Evolutionary conservation across 2,797 vertebrate genomes (phyloP), one percentile per base, ranked within the genome.

Genomic region (Acanthurus tractus): DNA sequence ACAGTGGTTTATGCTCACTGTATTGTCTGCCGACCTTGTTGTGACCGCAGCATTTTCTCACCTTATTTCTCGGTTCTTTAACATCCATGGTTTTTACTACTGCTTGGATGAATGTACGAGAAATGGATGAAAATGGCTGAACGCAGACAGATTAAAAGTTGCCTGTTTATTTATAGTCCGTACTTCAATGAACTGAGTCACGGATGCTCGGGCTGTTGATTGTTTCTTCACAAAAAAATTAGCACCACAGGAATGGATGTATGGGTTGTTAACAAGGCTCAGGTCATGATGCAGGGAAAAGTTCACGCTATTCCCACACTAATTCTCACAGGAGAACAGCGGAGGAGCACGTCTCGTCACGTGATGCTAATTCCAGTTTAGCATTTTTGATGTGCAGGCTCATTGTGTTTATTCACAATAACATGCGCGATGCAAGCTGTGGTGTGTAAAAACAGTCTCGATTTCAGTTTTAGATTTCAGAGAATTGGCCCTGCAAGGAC

Each of bases 231-330:
- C 29, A 36, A 67, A 69, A 62, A 58, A 34, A 74, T 63, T 29
- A 66, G 29, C 63, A 63, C 67, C 46, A 22, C 29, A 45, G 46
- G 82, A 70, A 78, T 25, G 46, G 54, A 74, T 63, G 62, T 42
- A 49, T 44, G 74, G 59, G 38, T 22, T 69, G 70, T 70, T 81
- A 55, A 71, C 70, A 82, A 80, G 74, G 22, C 57, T 70, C 2
- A 23, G 7, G 50, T 76, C 56, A 45, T 20, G 62, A 73, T 59
- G 59, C 48, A 56, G 44, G 38, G 68, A 79, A 86, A 85, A 77
- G 83, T 85, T 70, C 67, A 53, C 80, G 72, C 62, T 86, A 65
- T 91, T 88, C 79, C 85, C 87, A 90, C 79, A 56, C 45, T 45
- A 25, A 72, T 80, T 86, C 76, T 83, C 74, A 77, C 75, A 69